Percentiles rank a stretch among this genome's conserved stretches.
These are phyloP conservation scores for Ooceraea biroi DNA, from an alignment of 1,140 invertebrate species.

Conservation along the genomic window DNA sequence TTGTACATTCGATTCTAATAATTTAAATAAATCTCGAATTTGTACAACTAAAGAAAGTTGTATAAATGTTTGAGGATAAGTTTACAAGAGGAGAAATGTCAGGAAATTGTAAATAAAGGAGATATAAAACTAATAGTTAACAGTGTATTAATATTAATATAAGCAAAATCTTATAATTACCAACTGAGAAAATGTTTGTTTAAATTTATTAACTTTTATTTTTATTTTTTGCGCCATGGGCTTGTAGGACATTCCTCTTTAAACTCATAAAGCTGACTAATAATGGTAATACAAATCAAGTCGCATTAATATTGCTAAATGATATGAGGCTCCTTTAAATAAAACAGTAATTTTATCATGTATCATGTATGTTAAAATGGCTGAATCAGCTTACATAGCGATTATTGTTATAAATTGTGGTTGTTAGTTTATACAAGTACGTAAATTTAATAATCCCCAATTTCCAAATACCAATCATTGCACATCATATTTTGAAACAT, in stretches of 20 bases:
- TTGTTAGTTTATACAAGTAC: not conserved
- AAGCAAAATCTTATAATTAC: no score
- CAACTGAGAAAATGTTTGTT: no score
- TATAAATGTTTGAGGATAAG: no score
- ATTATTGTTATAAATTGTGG: not conserved
- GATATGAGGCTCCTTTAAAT: not conserved
- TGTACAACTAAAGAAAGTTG: not conserved
- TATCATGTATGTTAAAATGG: not conserved
- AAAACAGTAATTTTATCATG: conserved; percentile 5
- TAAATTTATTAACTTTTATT: no score
- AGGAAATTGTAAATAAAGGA: no score
- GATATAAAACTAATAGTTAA: not conserved
- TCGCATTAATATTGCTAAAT: not conserved
- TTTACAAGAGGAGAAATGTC: not conserved
- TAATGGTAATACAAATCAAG: not conserved
- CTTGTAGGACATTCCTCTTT: no score
- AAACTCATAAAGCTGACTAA: not conserved
- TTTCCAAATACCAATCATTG: not conserved
- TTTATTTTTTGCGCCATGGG: no score
- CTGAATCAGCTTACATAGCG: not conserved
- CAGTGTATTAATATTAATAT: no score
- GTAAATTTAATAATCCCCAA: conserved; percentile 20
- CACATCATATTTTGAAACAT: conserved; percentile 2
- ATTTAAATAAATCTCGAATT: conserved; percentile 22
- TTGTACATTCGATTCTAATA: not conserved